Percentiles rank a stretch among this genome's conserved stretches.
Evolutionary conservation across 2,797 vertebrate species (phyloP).

Genomic region (Microctenopoma steveboyesi): DNA sequence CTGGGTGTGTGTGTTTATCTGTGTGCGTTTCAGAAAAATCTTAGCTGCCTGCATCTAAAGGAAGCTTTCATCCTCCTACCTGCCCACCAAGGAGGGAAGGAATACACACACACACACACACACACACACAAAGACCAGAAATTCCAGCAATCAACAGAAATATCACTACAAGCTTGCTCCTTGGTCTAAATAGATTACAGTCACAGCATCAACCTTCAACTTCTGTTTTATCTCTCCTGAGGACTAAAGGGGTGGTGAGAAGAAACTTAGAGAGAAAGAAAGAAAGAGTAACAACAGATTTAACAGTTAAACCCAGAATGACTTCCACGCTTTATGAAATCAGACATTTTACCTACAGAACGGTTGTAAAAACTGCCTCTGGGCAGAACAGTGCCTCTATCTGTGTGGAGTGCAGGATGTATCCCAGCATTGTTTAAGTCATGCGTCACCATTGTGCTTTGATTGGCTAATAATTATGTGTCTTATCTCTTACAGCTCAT

Average conservation of each 20-base stretch:
- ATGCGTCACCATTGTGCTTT: too few species aligned
- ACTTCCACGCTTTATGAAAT: too few species aligned
- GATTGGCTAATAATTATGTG: too few species aligned
- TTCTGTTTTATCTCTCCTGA: slow-evolving; percentile 52
- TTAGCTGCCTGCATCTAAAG: slow-evolving; percentile 67
- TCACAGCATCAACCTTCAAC: slow-evolving; percentile 57
- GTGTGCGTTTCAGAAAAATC: slow-evolving; percentile 66
- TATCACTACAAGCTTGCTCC: slow-evolving; percentile 36
- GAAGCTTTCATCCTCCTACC: slow-evolving; percentile 78
- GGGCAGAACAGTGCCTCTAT: too few species aligned
- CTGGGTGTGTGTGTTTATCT: slow-evolving; percentile 42
- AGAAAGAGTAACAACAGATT: not conserved
- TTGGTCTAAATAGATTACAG: slow-evolving; percentile 59
- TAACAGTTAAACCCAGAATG: too few species aligned
- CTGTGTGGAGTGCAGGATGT: too few species aligned
- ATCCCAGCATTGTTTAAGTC: too few species aligned
- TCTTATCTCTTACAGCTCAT: too few species aligned
- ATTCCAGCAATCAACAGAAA: slow-evolving; percentile 49
- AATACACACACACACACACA: slow-evolving; percentile 31
- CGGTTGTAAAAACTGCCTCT: too few species aligned
- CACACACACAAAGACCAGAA: slow-evolving; percentile 25
- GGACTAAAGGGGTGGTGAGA: slow-evolving; percentile 23
- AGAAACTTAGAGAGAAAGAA: slow-evolving; percentile 29
- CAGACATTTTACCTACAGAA: too few species aligned
- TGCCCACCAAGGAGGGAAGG: slow-evolving; percentile 56